phyloP scores from a whole-genome alignment of 1,140 invertebrate species.

The Scaptodrosophila lebanonensis region DNA sequence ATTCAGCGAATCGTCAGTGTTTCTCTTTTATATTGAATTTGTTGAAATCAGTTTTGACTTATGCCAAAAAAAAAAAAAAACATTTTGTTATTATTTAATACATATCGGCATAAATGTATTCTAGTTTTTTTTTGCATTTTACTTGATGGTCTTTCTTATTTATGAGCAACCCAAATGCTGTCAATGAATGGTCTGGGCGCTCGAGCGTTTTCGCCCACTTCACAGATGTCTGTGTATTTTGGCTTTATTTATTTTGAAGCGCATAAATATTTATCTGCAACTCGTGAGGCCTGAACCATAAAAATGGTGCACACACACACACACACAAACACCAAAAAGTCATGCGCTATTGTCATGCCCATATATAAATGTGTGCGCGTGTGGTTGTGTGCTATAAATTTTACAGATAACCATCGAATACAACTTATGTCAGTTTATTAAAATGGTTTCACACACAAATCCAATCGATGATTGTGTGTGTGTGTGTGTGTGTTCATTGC shows the following conservation, averaged over 20 bases:
- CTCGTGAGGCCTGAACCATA: constrained; percentile 24
- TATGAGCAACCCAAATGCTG: constrained; percentile 26
- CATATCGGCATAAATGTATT: too few relatives aligned
- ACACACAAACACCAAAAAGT: constrained; percentile 17
- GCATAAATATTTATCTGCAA: constrained; percentile 65
- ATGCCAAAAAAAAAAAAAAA: too few relatives aligned
- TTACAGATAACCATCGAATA: constrained; percentile 52
- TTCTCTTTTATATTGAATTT: too few relatives aligned
- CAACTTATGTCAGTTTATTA: constrained; percentile 66
- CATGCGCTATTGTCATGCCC: not conserved
- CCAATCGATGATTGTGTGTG: too few relatives aligned
- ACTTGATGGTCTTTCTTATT: too few relatives aligned
- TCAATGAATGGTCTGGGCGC: too few relatives aligned
- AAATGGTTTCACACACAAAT: constrained; percentile 59
- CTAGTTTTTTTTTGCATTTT: too few relatives aligned
- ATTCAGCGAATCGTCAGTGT: too few relatives aligned
- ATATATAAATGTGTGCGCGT: constrained; percentile 3
- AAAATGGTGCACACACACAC: constrained; percentile 21
- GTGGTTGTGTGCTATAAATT: constrained; percentile 45
- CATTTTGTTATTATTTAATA: too few relatives aligned
- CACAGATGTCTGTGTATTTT: constrained; percentile 31
- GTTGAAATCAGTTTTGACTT: too few relatives aligned
- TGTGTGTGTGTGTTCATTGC: constrained; percentile 17
- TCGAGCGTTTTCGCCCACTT: too few relatives aligned
- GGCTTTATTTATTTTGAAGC: constrained; percentile 61